phyloP scores from a whole-genome alignment of 2,888 invertebrate genomes.

The Zygothrica quintamaculata region DNA sequence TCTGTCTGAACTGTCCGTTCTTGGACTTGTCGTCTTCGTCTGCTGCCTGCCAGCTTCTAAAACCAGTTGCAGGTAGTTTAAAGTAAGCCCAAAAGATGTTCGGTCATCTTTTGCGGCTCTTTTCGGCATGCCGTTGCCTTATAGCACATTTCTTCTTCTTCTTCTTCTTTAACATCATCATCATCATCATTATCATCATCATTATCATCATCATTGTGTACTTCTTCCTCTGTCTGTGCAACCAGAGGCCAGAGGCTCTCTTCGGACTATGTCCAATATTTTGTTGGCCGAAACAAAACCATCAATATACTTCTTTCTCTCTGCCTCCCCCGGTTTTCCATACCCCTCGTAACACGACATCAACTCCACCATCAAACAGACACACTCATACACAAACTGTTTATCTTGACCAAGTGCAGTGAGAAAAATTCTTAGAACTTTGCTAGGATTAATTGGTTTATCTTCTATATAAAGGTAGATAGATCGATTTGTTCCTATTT shows the following conservation, averaged over 20 bases:
- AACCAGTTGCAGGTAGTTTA: conserved; percentile 83
- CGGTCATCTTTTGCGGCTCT: conserved; percentile 70
- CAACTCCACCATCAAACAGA: not conserved
- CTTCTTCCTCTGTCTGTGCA: conserved; percentile 36
- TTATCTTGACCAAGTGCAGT: conserved; percentile 62
- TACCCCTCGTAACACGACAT: not conserved
- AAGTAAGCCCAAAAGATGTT: conserved; percentile 71
- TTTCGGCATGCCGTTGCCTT: conserved; percentile 54
- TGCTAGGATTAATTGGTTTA: conserved; percentile 72
- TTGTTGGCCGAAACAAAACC: conserved; percentile 48
- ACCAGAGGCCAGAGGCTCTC: conserved; percentile 39
- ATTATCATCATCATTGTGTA: no score
- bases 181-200: no score
- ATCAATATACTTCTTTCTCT: conserved; percentile 10
- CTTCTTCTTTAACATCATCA: no score
- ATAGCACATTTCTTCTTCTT: conserved; percentile 34
- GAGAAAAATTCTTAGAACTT: conserved; percentile 74
- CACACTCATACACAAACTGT: no score
- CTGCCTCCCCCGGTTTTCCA: not conserved
- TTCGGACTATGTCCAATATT: conserved; percentile 48
- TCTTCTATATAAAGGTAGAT: conserved; percentile 46
- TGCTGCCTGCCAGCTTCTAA: conserved; percentile 45
- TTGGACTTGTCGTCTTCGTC: conserved; percentile 62
- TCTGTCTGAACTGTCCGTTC: conserved; percentile 44
- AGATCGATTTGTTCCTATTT: conserved; percentile 41